phyloP scores from a whole-genome alignment of 2,888 invertebrate genomes.

The Phortica okadai region DNA sequence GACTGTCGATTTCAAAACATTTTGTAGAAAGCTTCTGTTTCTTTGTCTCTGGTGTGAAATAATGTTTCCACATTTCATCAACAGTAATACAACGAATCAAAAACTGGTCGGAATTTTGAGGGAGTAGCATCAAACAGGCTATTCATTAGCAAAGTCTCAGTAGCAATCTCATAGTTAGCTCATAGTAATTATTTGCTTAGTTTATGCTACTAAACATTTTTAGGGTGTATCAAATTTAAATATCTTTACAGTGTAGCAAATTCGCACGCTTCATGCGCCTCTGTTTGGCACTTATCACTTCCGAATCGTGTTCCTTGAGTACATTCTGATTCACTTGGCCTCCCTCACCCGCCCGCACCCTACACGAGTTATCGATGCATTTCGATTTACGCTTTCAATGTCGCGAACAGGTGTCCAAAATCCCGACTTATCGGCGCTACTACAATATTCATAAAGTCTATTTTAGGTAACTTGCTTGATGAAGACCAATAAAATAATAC shows the following conservation, averaged over 20 bases:
- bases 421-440: neutral
- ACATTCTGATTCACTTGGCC: neutral
- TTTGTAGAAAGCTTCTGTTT: neutral
- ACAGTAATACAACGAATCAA: too few species aligned
- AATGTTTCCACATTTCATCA: too few species aligned
- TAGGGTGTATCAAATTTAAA: neutral
- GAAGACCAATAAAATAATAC: neutral
- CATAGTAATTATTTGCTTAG: too few species aligned
- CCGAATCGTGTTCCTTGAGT: neutral
- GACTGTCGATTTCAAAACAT: too few species aligned
- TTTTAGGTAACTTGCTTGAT: neutral
- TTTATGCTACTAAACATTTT: too few species aligned
- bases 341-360: too few species aligned
- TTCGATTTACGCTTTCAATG: neutral
- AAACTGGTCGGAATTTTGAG: too few species aligned
- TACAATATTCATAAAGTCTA: neutral
- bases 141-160: too few species aligned
- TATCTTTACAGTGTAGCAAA: conserved; percentile 14
- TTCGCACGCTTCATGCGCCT: neutral
- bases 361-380: too few species aligned
- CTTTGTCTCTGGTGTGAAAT: neutral
- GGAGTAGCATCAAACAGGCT: too few species aligned
- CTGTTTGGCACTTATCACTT: neutral
- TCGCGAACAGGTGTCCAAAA: conserved; percentile 17
- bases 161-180: too few species aligned